A percentile compares a stretch with the other conserved stretches of the same genome.
Evolutionary conservation across 2,888 invertebrate species (phyloP).

Genomic region (Leptopilina myrica): DNA sequence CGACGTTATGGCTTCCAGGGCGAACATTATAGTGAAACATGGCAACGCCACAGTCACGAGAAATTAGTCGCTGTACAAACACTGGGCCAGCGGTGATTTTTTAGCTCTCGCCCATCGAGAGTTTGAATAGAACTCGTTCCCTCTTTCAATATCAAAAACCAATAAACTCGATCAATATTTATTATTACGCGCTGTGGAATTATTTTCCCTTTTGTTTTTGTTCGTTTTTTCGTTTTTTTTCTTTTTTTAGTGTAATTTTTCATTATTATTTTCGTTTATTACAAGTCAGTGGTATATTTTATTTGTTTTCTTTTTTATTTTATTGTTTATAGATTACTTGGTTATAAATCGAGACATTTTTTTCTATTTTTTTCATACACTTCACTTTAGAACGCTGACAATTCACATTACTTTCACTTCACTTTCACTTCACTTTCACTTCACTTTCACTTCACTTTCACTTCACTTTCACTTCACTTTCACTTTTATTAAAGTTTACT

Average conservation of each 20-base stretch:
- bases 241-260: background rate
- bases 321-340: too few relatives aligned
- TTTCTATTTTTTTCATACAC: too few relatives aligned
- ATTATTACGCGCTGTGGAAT: background rate
- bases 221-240: background rate
- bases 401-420: too few relatives aligned
- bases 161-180: conserved; percentile 12
- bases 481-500: too few relatives aligned
- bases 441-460: too few relatives aligned
- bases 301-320: too few relatives aligned
- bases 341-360: too few relatives aligned
- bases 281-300: background rate
- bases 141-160: background rate
- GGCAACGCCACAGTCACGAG: conserved; percentile 26
- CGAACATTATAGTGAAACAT: conserved; percentile 40
- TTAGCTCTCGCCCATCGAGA: background rate
- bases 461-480: too few relatives aligned
- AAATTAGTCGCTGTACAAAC: conserved; percentile 35
- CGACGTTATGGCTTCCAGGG: conserved; percentile 33
- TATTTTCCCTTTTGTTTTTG: background rate
- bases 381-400: too few relatives aligned
- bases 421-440: too few relatives aligned
- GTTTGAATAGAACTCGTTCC: background rate
- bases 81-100: conserved; percentile 5
- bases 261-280: conserved; percentile 1